Conservation (phyloP, 1,140 invertebrate species). For the Lordiphosa clarofinis region DNA sequence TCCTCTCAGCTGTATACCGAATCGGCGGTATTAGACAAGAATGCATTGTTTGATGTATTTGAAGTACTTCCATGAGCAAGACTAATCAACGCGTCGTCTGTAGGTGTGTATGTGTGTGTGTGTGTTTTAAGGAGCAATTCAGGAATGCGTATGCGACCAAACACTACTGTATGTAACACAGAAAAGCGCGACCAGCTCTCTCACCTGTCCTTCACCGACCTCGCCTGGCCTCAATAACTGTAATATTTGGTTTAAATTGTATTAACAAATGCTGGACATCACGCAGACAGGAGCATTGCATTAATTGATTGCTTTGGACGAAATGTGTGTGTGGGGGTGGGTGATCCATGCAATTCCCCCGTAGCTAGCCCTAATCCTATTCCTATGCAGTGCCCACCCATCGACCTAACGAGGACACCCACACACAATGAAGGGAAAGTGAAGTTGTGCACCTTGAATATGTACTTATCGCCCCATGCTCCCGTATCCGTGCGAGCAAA, state of each 20-base stretch:
- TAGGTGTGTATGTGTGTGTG: conserved; percentile 1
- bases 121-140: conserved; percentile 8
- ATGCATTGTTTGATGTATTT: background rate
- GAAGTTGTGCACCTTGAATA: background rate
- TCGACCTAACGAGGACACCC: no score
- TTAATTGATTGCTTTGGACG: no score
- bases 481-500: no score
- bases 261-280: conserved; percentile 37
- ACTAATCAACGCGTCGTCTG: background rate
- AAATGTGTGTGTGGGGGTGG: no score
- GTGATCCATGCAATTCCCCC: no score
- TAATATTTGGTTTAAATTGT: conserved; percentile 77
- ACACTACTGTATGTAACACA: conserved; percentile 38
- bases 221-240: conserved; percentile 87
- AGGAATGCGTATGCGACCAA: conserved; percentile 14
- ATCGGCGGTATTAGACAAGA: background rate
- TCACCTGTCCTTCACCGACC: conserved; percentile 88
- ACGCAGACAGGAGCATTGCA: conserved; percentile 3
- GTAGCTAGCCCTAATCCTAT: no score
- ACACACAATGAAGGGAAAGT: no score
- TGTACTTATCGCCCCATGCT: background rate
- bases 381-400: no score
- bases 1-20: no score
- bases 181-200: conserved; percentile 49
- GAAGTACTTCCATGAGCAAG: background rate